Conservation (phyloP, 2,797 vertebrate species). For the Scyliorhinus canicula region DNA sequence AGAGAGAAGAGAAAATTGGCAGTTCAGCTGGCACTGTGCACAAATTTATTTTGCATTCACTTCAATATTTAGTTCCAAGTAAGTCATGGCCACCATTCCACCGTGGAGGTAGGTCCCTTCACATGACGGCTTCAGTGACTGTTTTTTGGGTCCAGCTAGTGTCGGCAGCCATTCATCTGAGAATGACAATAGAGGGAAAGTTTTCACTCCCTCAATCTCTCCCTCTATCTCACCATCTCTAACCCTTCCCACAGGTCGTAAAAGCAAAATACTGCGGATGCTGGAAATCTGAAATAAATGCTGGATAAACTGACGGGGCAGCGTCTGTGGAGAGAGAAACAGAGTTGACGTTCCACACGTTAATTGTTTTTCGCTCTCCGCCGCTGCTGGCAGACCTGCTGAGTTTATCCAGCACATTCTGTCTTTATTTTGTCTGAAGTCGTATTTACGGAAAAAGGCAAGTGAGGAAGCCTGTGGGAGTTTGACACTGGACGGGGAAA, state of each 20-base stretch:
- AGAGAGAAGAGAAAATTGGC: background rate
- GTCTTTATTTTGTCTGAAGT: background rate
- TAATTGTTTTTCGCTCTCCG: no score
- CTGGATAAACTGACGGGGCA: no score
- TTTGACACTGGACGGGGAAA: background rate
- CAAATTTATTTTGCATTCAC: background rate
- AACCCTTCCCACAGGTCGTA: background rate
- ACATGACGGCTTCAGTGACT: background rate
- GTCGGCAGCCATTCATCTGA: background rate
- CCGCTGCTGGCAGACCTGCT: no score
- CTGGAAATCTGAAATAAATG: no score
- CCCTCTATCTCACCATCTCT: background rate
- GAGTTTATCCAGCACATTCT: background rate
- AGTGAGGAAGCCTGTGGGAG: background rate
- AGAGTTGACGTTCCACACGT: no score
- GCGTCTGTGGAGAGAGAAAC: no score
- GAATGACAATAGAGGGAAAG: background rate
- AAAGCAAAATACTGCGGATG: no score
- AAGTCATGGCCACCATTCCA: background rate
- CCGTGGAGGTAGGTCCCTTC: background rate
- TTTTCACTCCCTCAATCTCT: background rate
- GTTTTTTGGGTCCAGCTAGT: background rate
- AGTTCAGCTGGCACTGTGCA: no score
- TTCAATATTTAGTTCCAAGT: background rate
- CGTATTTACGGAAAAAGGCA: background rate